A percentile compares a stretch with the other conserved stretches of the same genome.
Evolutionary conservation across 2,113 vertebrate genomes (phyloP).

Genomic region (Colaptes auratus): DNA sequence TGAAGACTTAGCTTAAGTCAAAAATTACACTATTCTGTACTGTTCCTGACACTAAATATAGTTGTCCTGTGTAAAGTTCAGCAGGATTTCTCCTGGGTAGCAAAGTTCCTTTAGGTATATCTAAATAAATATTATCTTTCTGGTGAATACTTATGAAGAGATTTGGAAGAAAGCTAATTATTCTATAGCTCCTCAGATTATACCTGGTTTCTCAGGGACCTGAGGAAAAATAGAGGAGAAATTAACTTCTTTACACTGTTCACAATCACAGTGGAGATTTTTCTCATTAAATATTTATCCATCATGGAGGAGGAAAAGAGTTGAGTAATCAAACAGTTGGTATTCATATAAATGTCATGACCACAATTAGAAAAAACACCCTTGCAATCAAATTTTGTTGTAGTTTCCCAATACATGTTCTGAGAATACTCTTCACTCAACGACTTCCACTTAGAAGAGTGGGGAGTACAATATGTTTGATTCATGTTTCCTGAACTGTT

Average conservation of each 20-base stretch:
- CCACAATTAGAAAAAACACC: constrained; percentile 37
- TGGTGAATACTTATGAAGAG: neutral
- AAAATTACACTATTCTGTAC: neutral
- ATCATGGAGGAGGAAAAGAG: neutral
- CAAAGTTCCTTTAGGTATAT: constrained; percentile 10
- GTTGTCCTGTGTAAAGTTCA: constrained; percentile 35
- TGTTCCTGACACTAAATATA: neutral
- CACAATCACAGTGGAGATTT: constrained; percentile 17
- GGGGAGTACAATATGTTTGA: neutral
- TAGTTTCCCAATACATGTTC: neutral
- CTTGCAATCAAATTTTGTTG: constrained; percentile 35
- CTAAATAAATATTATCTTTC: constrained; percentile 48
- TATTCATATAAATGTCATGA: constrained; percentile 68
- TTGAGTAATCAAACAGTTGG: constrained; percentile 55
- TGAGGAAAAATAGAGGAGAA: neutral
- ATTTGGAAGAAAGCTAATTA: constrained; percentile 20
- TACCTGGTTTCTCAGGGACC: constrained; percentile 11
- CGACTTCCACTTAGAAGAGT: neutral
- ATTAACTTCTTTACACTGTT: constrained; percentile 41
- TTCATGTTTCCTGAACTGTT: neutral
- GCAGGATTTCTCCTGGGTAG: neutral
- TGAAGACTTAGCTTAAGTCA: neutral
- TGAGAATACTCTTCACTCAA: neutral
- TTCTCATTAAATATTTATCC: constrained; percentile 57
- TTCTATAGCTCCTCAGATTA: constrained; percentile 11